Base-by-base conservation (phyloP, 1,140 invertebrate genomes). In the Zelostemma sp. region DNA sequence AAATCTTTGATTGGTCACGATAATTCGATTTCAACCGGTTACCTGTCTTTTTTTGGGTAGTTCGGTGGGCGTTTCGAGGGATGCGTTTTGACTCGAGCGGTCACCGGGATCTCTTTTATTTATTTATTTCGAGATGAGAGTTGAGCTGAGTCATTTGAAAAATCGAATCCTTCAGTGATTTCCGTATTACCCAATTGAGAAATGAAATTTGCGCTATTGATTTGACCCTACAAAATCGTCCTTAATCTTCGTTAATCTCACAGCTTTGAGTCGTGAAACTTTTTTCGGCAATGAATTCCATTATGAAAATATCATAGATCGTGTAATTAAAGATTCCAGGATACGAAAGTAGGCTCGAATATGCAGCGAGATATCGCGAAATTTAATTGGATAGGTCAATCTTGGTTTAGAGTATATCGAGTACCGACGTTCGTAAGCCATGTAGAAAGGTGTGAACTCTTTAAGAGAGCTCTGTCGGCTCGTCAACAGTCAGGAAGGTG, bases 371-470 rank as follows among this genome's bases (percentile, higher is more conserved):
- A 53, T 40, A 53, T 57, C 41, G 45, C 17, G 18, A 40, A 56
- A 53, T 66, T 65, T 65, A 66, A 73, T 69, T 69, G 55, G 71
- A 48, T 73, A 59, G 51, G 43, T 68, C 63, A 57, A 55, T 58
- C 48, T 47, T 68, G 63, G 65, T 53, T 62, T 15, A 62, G 21
- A 28, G 48, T 49, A 25, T 25, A 72, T 64, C 53, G 59, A 54
- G 58, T 57, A 45, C 46, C 18, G 12, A 31, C 41, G 58, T 63
- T 67, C 41, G 57, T 66, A 51, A 58, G 33, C 51, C 63, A 75
- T 65, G 76, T 73, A 74, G 61, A 77, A 77, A 83, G 83, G 82
- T 85, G 83, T 83, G 81, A 84, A 84, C 80, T 83, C 75, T 80
- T 80, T 82, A 83, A 83, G 78, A 60, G 72, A 59, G 74, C 76